A percentile compares a stretch with the other conserved stretches of the same genome.
These are phyloP conservation scores for Hestina assimilis DNA, from an alignment of 1,140 invertebrate species.

Conservation along the genomic window DNA sequence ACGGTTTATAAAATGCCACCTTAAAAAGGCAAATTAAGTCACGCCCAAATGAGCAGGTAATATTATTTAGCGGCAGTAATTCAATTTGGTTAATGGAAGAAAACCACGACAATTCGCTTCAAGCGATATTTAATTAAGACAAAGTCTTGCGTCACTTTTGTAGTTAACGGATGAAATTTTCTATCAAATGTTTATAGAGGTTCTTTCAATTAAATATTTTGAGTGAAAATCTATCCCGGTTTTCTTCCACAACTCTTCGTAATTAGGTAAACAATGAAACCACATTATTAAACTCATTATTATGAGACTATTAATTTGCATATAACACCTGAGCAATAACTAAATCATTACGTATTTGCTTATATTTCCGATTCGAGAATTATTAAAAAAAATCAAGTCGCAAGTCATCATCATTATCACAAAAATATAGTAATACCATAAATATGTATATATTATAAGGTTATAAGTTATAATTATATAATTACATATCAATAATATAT, in stretches of 20 bases:
- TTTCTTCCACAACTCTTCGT: neutral
- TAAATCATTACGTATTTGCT: too few species aligned
- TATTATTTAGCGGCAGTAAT: constrained; percentile 41
- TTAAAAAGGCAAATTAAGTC: constrained; percentile 24
- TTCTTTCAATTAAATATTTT: neutral
- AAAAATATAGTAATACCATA: too few species aligned
- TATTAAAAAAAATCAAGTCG: too few species aligned
- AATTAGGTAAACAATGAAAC: neutral
- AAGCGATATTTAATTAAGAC: constrained; percentile 34
- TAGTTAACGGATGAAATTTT: neutral
- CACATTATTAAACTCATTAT: too few species aligned
- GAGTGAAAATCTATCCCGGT: neutral
- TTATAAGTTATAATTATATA: too few species aligned
- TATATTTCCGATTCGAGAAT: too few species aligned
- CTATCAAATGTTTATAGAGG: neutral
- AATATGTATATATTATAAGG: too few species aligned
- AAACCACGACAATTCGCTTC: constrained; percentile 30
- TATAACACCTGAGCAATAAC: too few species aligned
- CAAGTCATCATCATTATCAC: too few species aligned
- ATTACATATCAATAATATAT: too few species aligned
- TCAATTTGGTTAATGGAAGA: constrained; percentile 57
- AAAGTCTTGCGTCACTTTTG: constrained; percentile 5
- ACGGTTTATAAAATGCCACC: neutral
- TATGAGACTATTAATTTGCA: too few species aligned
- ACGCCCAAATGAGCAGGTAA: constrained; percentile 31